Evolutionary conservation across 2,113 vertebrate genomes (phyloP).

Genomic region (Neogobius melanostomus): DNA sequence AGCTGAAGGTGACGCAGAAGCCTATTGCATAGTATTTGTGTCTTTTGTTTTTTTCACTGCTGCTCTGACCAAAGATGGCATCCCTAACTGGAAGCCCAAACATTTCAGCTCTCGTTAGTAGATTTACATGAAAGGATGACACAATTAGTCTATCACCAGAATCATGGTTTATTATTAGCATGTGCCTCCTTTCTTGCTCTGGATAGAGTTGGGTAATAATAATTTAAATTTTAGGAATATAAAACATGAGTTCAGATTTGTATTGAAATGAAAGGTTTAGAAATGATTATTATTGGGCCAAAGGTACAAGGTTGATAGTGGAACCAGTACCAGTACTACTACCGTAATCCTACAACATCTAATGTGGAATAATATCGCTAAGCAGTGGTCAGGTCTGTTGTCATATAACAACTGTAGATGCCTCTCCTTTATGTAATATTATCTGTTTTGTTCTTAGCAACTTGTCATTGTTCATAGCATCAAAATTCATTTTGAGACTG

Average conservation of each 20-base stretch:
- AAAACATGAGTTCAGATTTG: too few relatives aligned
- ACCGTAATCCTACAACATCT: too few relatives aligned
- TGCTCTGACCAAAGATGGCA: not conserved
- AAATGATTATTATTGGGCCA: too few relatives aligned
- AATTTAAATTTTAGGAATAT: too few relatives aligned
- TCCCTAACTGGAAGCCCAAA: not conserved
- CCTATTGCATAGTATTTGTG: not conserved
- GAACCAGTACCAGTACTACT: too few relatives aligned
- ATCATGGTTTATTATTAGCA: not conserved
- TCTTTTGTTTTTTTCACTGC: not conserved
- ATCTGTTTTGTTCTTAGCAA: not conserved
- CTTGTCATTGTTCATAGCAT: not conserved
- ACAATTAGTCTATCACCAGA: conserved; percentile 8
- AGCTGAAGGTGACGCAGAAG: conserved; percentile 23
- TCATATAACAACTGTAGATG: too few relatives aligned
- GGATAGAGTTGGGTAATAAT: too few relatives aligned
- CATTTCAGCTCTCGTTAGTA: not conserved
- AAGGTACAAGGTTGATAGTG: too few relatives aligned
- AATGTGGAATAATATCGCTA: too few relatives aligned
- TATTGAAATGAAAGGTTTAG: too few relatives aligned
- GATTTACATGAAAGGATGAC: conserved; percentile 7
- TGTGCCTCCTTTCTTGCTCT: conserved; percentile 1
- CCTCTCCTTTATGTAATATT: not conserved
- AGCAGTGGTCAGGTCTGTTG: too few relatives aligned
- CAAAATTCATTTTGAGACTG: too few relatives aligned